phyloP scores from a whole-genome alignment of 1,140 invertebrate genomes.

The Dendroctonus valens region DNA sequence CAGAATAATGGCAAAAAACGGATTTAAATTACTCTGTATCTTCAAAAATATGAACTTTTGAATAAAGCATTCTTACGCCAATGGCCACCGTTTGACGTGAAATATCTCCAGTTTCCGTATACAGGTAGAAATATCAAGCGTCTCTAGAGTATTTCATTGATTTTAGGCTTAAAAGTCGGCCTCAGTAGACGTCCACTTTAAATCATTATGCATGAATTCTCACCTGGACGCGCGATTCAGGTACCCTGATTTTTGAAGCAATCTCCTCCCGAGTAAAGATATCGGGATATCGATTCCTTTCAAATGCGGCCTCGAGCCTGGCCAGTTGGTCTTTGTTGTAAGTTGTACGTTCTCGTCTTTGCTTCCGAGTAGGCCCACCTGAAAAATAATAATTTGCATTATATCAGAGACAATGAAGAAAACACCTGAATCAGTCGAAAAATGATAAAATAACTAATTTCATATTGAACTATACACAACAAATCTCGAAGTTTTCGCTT shows the following conservation, averaged over 20 bases:
- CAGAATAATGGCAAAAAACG: too few species aligned
- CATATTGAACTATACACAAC: neutral
- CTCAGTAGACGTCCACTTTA: too few species aligned
- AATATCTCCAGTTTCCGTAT: too few species aligned
- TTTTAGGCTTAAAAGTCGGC: too few species aligned
- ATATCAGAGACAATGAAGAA: conserved; percentile 41
- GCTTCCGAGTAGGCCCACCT: conserved; percentile 87
- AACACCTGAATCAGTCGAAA: too few species aligned
- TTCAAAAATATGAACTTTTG: too few species aligned
- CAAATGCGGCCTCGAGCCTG: conserved; percentile 90
- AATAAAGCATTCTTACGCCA: too few species aligned
- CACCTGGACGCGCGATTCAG: conserved; percentile 98
- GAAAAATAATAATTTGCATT: conserved; percentile 50
- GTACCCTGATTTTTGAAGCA: conserved; percentile 94
- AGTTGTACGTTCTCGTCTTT: conserved; percentile 93
- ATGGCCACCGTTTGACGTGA: too few species aligned
- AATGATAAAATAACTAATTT: too few species aligned
- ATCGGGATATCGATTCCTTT: conserved; percentile 96
- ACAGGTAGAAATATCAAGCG: neutral
- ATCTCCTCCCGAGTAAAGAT: conserved; percentile 99
- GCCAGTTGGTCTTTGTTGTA: conserved; percentile 96
- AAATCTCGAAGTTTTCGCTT: neutral
- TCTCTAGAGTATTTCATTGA: neutral
- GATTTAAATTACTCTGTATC: too few species aligned
- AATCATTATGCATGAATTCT: neutral